phyloP scores from a whole-genome alignment of 2,888 invertebrate species.

The Melieria omissa region DNA sequence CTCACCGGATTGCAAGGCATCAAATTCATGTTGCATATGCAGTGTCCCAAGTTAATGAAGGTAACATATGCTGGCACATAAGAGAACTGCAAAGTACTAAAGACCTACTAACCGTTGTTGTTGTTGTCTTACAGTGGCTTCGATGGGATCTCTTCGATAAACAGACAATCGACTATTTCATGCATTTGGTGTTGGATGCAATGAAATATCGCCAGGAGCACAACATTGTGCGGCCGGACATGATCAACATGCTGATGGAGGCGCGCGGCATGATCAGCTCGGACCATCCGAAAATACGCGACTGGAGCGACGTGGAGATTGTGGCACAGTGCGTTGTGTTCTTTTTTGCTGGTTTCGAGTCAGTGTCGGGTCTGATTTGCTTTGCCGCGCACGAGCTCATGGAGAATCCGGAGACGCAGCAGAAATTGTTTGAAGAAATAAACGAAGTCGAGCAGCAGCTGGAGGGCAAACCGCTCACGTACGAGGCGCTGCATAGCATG shows the following conservation, averaged over 20 bases:
- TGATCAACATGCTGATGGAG: conserved; percentile 71
- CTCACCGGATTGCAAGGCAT: conserved; percentile 56
- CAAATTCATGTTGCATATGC: conserved; percentile 51
- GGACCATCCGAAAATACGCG: conserved; percentile 49
- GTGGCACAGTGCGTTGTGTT: conserved; percentile 71
- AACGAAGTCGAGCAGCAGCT: conserved; percentile 65
- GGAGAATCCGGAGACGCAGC: conserved; percentile 71
- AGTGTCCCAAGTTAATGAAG: conserved; percentile 49
- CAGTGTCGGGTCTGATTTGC: conserved; percentile 65
- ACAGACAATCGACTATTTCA: conserved; percentile 64
- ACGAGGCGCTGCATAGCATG: conserved; percentile 71
- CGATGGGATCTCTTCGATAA: conserved; percentile 61
- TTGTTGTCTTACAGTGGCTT: conserved; percentile 43
- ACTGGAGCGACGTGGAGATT: conserved; percentile 69
- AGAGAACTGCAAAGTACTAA: too few species aligned
- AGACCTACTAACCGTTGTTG: too few species aligned
- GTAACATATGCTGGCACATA: conserved; percentile 37
- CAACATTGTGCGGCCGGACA: conserved; percentile 69
- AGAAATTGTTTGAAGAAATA: conserved; percentile 70
- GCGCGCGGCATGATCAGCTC: conserved; percentile 64
- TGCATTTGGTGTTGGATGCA: conserved; percentile 63
- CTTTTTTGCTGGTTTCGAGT: conserved; percentile 72
- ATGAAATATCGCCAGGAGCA: conserved; percentile 67
- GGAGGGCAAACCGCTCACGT: conserved; percentile 68
- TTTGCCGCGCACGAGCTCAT: conserved; percentile 72